These are phyloP conservation scores for Drosophila ustulata DNA, from an alignment of 2,888 invertebrate genomes.

Conservation along the genomic window DNA sequence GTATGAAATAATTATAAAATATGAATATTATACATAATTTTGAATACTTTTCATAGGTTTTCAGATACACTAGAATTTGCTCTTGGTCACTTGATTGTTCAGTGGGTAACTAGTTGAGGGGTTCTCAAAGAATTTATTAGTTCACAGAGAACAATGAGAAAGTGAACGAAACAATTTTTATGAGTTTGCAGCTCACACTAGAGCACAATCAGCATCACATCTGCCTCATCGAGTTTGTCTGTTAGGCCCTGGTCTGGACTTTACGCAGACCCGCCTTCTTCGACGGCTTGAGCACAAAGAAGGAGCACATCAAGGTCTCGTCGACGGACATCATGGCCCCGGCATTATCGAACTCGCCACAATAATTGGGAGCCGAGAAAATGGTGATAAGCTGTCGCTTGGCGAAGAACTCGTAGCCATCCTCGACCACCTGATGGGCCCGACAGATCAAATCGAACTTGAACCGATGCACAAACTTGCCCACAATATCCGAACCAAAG, in stretches of 20 bases:
- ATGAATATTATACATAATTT: neutral
- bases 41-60: neutral
- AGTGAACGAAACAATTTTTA: conserved; percentile 37
- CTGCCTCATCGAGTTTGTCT: neutral
- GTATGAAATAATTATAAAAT: neutral
- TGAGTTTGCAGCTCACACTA: conserved; percentile 26
- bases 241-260: conserved; percentile 22
- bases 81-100: too few relatives aligned
- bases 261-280: conserved; percentile 56
- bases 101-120: too few relatives aligned
- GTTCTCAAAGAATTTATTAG: too few relatives aligned
- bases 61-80: neutral
- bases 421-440: conserved; percentile 99
- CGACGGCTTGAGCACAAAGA: conserved; percentile 84
- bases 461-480: conserved; percentile 89
- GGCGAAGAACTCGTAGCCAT: conserved; percentile 98
- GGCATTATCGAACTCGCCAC: conserved; percentile 92
- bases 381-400: conserved; percentile 96
- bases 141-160: neutral
- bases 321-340: conserved; percentile 99
- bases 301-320: conserved; percentile 97
- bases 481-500: conserved; percentile 94
- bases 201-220: neutral
- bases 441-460: conserved; percentile 99
- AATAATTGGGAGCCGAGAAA: conserved; percentile 94